A percentile compares a stretch with the other conserved stretches of the same genome.
phyloP scores from a whole-genome alignment of 2,113 vertebrate genomes.

The Lamprologus sp. region DNA sequence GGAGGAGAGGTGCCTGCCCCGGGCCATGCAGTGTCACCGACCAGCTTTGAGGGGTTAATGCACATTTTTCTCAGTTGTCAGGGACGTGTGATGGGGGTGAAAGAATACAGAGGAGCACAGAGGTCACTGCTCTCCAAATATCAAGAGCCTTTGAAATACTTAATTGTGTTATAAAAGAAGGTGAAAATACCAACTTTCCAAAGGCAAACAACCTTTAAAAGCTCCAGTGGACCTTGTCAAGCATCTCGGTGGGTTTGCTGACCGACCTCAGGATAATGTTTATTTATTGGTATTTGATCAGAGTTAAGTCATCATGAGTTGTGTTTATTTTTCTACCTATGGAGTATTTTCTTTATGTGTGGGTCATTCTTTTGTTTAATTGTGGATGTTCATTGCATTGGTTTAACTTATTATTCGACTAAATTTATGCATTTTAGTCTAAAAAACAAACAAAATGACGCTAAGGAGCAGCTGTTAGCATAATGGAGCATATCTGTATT shows the following conservation, averaged over 20 bases:
- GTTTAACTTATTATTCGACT: neutral
- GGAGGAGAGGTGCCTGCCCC: slow-evolving; percentile 39
- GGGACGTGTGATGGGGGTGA: slow-evolving; percentile 28
- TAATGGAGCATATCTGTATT: neutral
- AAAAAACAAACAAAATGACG: neutral
- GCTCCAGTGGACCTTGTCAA: neutral
- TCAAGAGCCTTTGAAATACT: slow-evolving; percentile 15
- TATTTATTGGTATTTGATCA: neutral
- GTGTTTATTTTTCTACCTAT: neutral
- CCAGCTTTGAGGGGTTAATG: slow-evolving; percentile 53
- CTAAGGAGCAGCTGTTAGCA: neutral
- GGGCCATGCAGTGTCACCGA: slow-evolving; percentile 45
- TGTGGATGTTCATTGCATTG: neutral
- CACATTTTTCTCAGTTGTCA: slow-evolving; percentile 54
- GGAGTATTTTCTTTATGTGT: neutral
- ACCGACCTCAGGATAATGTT: neutral
- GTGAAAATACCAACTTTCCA: neutral
- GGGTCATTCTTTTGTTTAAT: neutral
- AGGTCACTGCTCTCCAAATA: slow-evolving; percentile 33
- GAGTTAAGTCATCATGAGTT: neutral
- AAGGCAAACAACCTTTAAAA: neutral
- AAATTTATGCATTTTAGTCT: neutral
- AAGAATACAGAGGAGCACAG: slow-evolving; percentile 27
- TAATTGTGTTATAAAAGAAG: neutral
- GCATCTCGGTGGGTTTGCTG: neutral